Evolutionary conservation across 2,797 vertebrate genomes (phyloP).

Genomic region (Smutsia temminckii): DNA sequence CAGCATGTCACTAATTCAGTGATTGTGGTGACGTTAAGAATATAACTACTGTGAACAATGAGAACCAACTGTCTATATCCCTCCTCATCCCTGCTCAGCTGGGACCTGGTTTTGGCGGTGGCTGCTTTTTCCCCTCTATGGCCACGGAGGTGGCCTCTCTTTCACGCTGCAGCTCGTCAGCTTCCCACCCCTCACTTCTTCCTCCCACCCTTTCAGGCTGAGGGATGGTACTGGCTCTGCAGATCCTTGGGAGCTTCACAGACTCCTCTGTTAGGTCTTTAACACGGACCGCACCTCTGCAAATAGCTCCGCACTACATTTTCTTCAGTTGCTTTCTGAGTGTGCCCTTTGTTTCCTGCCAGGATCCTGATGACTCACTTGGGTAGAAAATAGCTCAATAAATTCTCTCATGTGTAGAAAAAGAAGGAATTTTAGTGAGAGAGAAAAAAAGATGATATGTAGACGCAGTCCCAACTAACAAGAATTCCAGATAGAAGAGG

Average conservation of each 20-base stretch:
- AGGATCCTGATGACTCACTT: background rate
- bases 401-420: background rate
- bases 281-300: background rate
- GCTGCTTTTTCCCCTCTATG: background rate
- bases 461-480: background rate
- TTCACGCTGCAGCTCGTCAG: accelerated
- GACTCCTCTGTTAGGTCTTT: background rate
- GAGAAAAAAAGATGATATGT: background rate
- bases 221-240: background rate
- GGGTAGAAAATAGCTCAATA: background rate
- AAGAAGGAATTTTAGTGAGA: background rate
- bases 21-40: background rate
- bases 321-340: background rate
- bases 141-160: background rate
- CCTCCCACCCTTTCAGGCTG: background rate
- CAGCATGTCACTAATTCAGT: background rate
- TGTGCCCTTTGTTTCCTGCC: background rate
- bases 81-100: background rate
- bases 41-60: background rate
- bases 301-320: background rate
- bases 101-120: background rate
- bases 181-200: too few relatives aligned
- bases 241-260: background rate
- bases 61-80: background rate
- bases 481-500: background rate